phyloP scores from a whole-genome alignment of 37 sponge, comb jelly and placozoan species.

The Beroe ovata region DNA sequence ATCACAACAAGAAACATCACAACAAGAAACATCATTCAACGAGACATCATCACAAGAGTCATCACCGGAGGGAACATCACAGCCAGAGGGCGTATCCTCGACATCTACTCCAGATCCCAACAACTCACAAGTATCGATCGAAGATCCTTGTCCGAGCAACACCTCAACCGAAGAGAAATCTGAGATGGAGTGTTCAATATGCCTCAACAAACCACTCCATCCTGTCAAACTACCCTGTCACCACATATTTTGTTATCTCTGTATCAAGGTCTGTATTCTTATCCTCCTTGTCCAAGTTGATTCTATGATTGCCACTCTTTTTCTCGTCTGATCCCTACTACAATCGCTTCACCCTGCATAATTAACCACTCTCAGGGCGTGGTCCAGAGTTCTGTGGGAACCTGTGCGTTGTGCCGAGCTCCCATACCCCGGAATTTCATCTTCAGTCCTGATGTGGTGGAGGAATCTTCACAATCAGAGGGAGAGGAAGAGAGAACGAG shows the following conservation, averaged over 20 bases:
- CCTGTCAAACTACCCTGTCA: slow-evolving; percentile 83
- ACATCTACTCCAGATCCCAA: too few species aligned
- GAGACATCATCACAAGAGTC: too few species aligned
- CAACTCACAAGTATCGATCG: too few species aligned
- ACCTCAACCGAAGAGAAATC: background rate
- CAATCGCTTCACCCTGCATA: too few species aligned
- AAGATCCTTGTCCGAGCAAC: too few species aligned
- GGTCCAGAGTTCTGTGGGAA: slow-evolving; percentile 40
- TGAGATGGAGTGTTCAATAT: slow-evolving; percentile 75
- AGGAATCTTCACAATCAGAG: slow-evolving; percentile 8
- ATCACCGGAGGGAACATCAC: too few species aligned
- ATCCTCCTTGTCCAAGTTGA: slow-evolving; percentile 71
- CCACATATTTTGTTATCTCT: slow-evolving; percentile 91
- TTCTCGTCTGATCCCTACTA: too few species aligned
- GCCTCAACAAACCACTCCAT: slow-evolving; percentile 71
- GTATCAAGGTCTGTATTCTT: slow-evolving; percentile 74
- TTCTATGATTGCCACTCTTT: too few species aligned
- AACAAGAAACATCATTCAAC: too few species aligned
- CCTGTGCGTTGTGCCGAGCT: slow-evolving; percentile 82
- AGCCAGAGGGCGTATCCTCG: too few species aligned
- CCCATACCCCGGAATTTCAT: slow-evolving; percentile 73
- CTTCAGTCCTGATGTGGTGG: slow-evolving; percentile 69
- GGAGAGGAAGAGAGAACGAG: background rate
- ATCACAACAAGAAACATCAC: too few species aligned
- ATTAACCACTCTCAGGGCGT: slow-evolving; percentile 72